A percentile compares a stretch with the other conserved stretches of the same genome.
phyloP scores from a whole-genome alignment of 2,113 vertebrate species.

The Melanostigma gelatinosum region DNA sequence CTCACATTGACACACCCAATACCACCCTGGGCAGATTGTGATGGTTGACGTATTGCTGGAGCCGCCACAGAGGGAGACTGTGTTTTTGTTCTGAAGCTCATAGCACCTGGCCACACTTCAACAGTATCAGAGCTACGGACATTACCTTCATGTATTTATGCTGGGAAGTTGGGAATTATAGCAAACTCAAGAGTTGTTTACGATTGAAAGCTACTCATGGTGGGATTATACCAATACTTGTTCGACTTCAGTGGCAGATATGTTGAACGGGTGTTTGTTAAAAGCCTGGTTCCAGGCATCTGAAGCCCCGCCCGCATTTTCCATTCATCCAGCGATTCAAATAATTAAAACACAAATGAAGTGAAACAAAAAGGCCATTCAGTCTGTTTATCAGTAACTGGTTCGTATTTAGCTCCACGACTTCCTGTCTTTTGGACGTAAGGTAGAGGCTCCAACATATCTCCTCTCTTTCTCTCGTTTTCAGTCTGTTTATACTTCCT shows the following conservation, averaged over 20 bases:
- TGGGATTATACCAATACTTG: background rate
- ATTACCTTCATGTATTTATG: background rate
- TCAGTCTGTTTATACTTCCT: constrained; percentile 12
- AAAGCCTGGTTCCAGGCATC: background rate
- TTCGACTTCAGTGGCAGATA: background rate
- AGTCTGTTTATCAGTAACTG: constrained; percentile 4
- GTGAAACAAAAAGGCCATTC: background rate
- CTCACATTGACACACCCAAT: constrained; percentile 28
- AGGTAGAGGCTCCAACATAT: constrained; percentile 3
- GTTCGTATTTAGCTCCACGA: constrained; percentile 21
- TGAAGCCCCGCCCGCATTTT: background rate
- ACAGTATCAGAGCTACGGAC: background rate
- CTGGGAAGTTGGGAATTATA: background rate
- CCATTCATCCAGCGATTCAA: background rate
- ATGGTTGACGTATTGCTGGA: constrained; percentile 19
- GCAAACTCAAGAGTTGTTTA: background rate
- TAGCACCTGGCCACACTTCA: background rate
- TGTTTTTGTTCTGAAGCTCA: constrained; percentile 7
- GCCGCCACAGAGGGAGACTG: background rate
- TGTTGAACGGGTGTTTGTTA: background rate
- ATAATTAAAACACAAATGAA: background rate
- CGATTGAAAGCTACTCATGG: background rate
- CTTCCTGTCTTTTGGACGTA: constrained; percentile 24
- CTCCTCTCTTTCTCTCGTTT: constrained; percentile 15
- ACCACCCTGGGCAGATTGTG: constrained; percentile 1